A percentile compares a stretch with the other conserved stretches of the same genome.
Evolutionary conservation across 1,140 invertebrate species (phyloP).

Genomic region (Drosophila kohkoa): DNA sequence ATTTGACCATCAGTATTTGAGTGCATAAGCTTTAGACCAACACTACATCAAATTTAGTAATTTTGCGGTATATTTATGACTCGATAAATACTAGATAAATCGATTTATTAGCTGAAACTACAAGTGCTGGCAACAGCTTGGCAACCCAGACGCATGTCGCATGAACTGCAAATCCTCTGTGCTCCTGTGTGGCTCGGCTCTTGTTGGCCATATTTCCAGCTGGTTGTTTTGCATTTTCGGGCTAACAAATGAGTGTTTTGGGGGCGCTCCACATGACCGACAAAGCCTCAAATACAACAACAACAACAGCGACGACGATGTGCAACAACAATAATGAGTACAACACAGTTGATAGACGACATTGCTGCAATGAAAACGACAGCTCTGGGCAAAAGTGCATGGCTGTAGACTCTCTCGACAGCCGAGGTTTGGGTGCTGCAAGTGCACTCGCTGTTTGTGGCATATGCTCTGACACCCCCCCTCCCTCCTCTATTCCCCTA

Average conservation of each 20-base stretch:
- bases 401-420: background rate
- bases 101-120: background rate
- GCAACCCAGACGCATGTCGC: background rate
- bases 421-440: constrained; percentile 21
- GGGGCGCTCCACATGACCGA: constrained; percentile 38
- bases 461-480: background rate
- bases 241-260: constrained; percentile 44
- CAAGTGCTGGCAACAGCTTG: background rate
- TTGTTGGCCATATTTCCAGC: constrained; percentile 27
- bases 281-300: constrained; percentile 24
- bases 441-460: constrained; percentile 16
- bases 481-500: background rate
- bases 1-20: no score
- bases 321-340: constrained; percentile 20
- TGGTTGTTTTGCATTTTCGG: constrained; percentile 45
- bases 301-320: background rate
- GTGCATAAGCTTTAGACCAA: no score
- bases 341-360: constrained; percentile 64
- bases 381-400: constrained; percentile 35
- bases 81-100: background rate
- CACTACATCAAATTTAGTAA: no score
- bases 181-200: background rate
- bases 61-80: no score
- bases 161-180: background rate
- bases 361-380: constrained; percentile 63